Percentiles rank a stretch among this genome's conserved stretches.
These are phyloP conservation scores for Hippocampus barbouri DNA, from an alignment of 2,113 vertebrate species.

Conservation along the genomic window DNA sequence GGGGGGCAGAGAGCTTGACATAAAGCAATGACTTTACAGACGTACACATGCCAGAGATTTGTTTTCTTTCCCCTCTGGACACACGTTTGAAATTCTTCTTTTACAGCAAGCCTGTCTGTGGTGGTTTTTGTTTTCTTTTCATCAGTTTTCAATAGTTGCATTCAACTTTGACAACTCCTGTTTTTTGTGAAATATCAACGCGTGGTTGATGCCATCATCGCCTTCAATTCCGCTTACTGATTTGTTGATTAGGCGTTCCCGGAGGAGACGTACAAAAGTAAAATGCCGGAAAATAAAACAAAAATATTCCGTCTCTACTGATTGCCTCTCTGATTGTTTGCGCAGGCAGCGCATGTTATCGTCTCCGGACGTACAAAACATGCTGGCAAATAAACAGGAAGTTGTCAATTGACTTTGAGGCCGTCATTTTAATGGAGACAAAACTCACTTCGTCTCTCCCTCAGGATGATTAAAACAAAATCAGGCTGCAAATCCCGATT, in stretches of 20 bases:
- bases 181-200: background rate
- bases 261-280: slow-evolving; percentile 3
- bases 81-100: slow-evolving; percentile 11
- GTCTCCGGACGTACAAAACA: slow-evolving; percentile 19
- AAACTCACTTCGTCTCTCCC: slow-evolving; percentile 35
- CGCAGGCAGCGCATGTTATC: slow-evolving; percentile 11
- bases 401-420: background rate
- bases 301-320: slow-evolving; percentile 31
- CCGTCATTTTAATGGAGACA: background rate
- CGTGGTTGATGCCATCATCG: background rate
- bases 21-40: slow-evolving; percentile 21
- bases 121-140: background rate
- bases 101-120: background rate
- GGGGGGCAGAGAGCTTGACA: slow-evolving; percentile 3
- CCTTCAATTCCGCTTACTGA: background rate
- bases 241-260: slow-evolving; percentile 4
- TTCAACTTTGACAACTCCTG: background rate
- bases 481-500: too few relatives aligned
- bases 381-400: slow-evolving; percentile 13
- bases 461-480: background rate
- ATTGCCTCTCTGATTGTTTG: slow-evolving; percentile 40
- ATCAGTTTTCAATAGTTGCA: slow-evolving; percentile 10
- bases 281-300: slow-evolving; percentile 39
- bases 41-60: background rate
- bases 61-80: slow-evolving; percentile 12